Percentiles rank a stretch among this genome's conserved stretches.
Conservation (phyloP, 1,140 invertebrate species). For the Heliconius himera region DNA sequence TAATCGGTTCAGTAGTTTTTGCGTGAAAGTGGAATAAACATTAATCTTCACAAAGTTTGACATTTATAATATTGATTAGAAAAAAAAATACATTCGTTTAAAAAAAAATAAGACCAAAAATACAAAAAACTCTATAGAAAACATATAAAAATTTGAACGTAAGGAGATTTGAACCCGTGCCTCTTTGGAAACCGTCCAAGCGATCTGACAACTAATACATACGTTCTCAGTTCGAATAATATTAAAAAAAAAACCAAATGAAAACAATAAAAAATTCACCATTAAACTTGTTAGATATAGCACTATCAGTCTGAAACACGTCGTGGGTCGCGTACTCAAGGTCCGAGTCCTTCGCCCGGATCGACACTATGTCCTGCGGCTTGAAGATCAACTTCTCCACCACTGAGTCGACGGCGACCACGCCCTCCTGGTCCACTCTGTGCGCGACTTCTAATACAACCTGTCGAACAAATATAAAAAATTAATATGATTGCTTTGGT, state of each 20-base stretch:
- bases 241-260: accelerated
- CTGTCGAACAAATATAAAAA: conserved; percentile 46
- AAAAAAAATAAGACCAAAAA: no score
- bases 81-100: no score
- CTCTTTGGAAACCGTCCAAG: no score
- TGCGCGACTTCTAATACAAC: conserved; percentile 92
- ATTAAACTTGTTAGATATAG: conserved; percentile 85
- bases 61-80: no score
- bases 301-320: conserved; percentile 92
- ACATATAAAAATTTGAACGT: no score
- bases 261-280: conserved; percentile 62
- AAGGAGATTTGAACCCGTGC: no score
- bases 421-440: conserved; percentile 87
- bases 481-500: not conserved
- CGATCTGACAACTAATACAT: no score
- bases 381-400: conserved; percentile 94
- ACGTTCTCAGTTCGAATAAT: no score
- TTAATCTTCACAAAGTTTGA: no score
- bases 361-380: conserved; percentile 89
- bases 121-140: no score
- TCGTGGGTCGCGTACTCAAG: conserved; percentile 93
- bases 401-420: conserved; percentile 85
- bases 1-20: no score
- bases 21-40: no score
- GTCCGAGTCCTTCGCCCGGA: conserved; percentile 91